Evolutionary conservation across 2,888 invertebrate genomes (phyloP).

Genomic region (Sinhomidia bicolor): DNA sequence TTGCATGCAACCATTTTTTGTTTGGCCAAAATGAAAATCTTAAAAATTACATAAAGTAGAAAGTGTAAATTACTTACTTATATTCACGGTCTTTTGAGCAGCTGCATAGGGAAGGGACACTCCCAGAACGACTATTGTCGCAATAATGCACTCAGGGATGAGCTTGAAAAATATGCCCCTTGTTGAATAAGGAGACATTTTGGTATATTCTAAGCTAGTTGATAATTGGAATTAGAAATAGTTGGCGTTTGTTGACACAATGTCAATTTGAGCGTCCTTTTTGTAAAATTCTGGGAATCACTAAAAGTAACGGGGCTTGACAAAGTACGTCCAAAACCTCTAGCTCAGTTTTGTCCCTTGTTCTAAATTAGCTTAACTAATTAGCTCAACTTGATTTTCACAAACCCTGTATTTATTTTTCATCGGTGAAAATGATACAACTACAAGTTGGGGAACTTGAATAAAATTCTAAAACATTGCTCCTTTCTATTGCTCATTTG

Average conservation of each 20-base stretch:
- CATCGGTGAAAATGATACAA: neutral
- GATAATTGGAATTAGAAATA: no score
- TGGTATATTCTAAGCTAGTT: neutral
- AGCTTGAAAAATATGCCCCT: slow-evolving; percentile 55
- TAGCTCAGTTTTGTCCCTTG: no score
- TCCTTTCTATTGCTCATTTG: neutral
- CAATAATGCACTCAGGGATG: slow-evolving; percentile 64
- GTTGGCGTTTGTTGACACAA: neutral
- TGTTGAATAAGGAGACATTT: slow-evolving; percentile 49
- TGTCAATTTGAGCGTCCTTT: neutral
- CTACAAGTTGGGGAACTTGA: neutral
- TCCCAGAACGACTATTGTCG: slow-evolving; percentile 19
- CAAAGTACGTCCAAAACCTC: no score
- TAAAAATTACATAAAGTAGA: neutral
- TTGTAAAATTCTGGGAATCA: neutral
- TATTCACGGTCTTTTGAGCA: slow-evolving; percentile 56
- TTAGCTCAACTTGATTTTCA: no score
- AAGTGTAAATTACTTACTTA: slow-evolving; percentile 54
- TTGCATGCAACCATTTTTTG: no score
- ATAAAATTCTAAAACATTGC: neutral
- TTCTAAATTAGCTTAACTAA: no score
- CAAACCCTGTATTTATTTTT: no score
- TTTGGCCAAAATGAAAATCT: no score
- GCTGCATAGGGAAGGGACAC: neutral
- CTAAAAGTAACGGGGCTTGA: neutral